Base-by-base conservation (phyloP, 2,797 vertebrate genomes). In the Lophius americanus region DNA sequence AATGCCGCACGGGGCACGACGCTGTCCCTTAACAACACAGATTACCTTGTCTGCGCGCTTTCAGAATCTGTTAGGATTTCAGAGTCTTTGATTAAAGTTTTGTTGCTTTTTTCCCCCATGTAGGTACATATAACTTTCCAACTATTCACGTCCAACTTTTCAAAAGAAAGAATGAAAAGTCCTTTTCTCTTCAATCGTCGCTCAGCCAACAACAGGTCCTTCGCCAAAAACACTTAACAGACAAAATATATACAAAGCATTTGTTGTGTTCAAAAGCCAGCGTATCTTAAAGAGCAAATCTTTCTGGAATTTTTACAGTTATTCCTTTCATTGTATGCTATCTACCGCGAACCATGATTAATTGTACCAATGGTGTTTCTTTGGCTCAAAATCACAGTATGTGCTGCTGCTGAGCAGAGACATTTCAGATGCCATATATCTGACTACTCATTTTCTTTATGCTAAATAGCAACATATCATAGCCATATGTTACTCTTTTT, bases 11-110 rank as follows among this genome's bases (percentile, higher is more conserved):
- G 64, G 76, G 78, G 80, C 43, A 73, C 42, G 55, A 39, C 14
- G 59, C 51, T 43, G 82, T 86, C 87, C 86, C 87, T 81, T 76
- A 88, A 91, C 88, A 88, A 89, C 88, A 88, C 87, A 91, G 88
- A 91, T 91, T 92, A 92, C 85, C 85, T 91, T 84, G 89, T 90
- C 87, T 83, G 57, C 46, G 32, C 52, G 72, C 78, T 81, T 83
- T 85, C 85, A 85, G 81, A 87, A 88, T 85, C 74, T 86, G 86
- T 86, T 81, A 73, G 81, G 68, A 71, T 82, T 87, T 76, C 73
- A 75, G 78, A 75, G 64, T 72, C 73, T 90, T 89, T 90, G 85
- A 90, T 90, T 84, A 85, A 92, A 88, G 77, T 86, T 88, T 87
- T 68, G 69, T 73, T 38, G 69, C 60, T 54, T 65, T 54, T 73